Conservation (phyloP, 1,140 invertebrate genomes). For the Saxidomus purpurata region DNA sequence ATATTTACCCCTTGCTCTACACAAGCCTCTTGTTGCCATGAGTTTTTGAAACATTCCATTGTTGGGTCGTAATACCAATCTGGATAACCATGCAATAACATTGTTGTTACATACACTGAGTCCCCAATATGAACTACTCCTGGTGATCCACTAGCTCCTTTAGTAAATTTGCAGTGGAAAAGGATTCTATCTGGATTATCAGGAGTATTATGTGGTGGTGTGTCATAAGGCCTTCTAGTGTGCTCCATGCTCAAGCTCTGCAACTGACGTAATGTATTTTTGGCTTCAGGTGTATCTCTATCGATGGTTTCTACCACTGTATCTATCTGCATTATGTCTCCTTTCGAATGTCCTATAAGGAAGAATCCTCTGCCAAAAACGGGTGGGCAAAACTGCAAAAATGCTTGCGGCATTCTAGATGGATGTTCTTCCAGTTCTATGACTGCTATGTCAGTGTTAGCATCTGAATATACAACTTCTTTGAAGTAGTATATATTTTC, state of each 20-base stretch:
- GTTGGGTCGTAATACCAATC: neutral
- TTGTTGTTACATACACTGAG: neutral
- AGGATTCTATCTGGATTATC: neutral
- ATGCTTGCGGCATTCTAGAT: neutral
- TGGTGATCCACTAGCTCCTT: neutral
- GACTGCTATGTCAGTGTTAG: neutral
- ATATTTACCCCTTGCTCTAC: neutral
- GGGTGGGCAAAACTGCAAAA: neutral
- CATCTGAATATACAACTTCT: neutral
- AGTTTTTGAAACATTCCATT: neutral
- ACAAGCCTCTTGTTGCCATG: neutral
- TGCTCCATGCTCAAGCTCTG: neutral
- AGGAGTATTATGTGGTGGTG: neutral
- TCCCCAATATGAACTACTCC: neutral
- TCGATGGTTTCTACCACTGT: neutral
- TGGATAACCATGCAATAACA: neutral
- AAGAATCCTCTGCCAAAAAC: neutral
- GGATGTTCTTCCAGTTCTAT: neutral
- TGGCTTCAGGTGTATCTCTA: neutral
- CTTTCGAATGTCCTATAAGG: neutral
- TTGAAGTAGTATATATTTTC: neutral
- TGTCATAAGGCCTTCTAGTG: neutral
- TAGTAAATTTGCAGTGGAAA: neutral
- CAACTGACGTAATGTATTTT: neutral
- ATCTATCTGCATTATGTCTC: neutral